A percentile compares a stretch with the other conserved stretches of the same genome.
Conservation (phyloP, 2,888 invertebrate genomes). For the Keiferia lycopersicella region DNA sequence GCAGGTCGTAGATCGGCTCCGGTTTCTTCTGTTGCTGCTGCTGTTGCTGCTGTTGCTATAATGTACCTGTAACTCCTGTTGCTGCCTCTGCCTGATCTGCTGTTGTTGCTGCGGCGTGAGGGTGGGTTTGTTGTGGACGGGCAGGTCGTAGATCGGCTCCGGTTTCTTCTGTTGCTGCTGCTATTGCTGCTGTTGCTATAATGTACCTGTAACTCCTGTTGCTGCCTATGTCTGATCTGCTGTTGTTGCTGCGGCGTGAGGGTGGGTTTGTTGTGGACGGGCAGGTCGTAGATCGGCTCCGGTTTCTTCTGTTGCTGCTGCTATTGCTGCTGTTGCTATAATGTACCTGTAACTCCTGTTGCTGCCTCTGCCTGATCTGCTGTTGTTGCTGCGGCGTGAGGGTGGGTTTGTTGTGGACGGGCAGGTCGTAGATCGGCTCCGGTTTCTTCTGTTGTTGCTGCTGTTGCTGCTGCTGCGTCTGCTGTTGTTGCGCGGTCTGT, state of each 20-base stretch:
- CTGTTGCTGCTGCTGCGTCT: conserved; percentile 37
- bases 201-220: conserved; percentile 27
- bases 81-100: conserved; percentile 46
- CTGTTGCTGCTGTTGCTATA: too few species aligned
- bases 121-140: conserved; percentile 71
- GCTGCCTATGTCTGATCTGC: conserved; percentile 46
- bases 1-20: conserved; percentile 72
- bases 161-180: conserved; percentile 61
- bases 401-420: conserved; percentile 71
- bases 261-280: conserved; percentile 71
- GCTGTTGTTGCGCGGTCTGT: conserved; percentile 25
- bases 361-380: conserved; percentile 46
- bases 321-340: conserved; percentile 24
- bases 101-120: conserved; percentile 61
- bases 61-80: conserved; percentile 28
- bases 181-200: conserved; percentile 23
- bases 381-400: conserved; percentile 61
- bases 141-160: conserved; percentile 72
- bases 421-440: conserved; percentile 72
- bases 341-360: conserved; percentile 27
- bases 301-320: conserved; percentile 61
- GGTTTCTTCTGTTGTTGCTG: conserved; percentile 61
- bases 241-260: conserved; percentile 61
- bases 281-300: conserved; percentile 72
- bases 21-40: conserved; percentile 61